Percentiles rank a stretch among this genome's conserved stretches.
Evolutionary conservation across 2,888 invertebrate genomes (phyloP).

Genomic region (Euzetes globulus): DNA sequence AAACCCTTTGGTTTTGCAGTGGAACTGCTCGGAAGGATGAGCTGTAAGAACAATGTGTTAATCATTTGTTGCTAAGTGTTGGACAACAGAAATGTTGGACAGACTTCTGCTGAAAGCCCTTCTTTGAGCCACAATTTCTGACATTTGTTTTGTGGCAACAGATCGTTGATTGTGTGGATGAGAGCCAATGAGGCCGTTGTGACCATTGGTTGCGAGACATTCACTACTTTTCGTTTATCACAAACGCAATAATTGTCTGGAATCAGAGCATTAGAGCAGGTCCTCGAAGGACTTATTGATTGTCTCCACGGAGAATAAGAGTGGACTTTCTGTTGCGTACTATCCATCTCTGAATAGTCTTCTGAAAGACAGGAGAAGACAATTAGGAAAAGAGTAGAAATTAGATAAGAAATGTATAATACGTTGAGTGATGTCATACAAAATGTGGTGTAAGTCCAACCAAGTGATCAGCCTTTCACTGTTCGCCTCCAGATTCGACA

Average conservation of each 20-base stretch:
- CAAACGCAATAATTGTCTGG: slow-evolving; percentile 83
- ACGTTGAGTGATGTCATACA: slow-evolving; percentile 32
- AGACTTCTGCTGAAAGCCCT: slow-evolving; percentile 22
- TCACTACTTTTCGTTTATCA: slow-evolving; percentile 13
- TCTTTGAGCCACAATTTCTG: background rate
- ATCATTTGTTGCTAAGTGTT: background rate
- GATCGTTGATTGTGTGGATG: slow-evolving; percentile 4
- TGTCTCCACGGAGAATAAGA: slow-evolving; percentile 33
- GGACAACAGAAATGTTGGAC: too few relatives aligned
- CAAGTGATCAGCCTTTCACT: slow-evolving; percentile 31
- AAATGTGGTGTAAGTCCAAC: slow-evolving; percentile 34
- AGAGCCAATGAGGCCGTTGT: slow-evolving; percentile 9
- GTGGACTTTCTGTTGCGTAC: background rate
- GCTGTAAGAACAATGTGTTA: background rate
- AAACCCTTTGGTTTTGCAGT: slow-evolving; percentile 27
- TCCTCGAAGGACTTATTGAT: slow-evolving; percentile 59
- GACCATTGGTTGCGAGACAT: background rate
- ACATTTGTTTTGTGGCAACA: slow-evolving; percentile 10
- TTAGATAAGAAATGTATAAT: background rate
- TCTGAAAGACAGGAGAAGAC: background rate
- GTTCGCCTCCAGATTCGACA: slow-evolving; percentile 30
- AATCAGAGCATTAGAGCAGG: slow-evolving; percentile 68
- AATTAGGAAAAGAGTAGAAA: background rate
- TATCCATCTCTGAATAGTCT: background rate
- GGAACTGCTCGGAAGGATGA: slow-evolving; percentile 31